A percentile compares a stretch with the other conserved stretches of the same genome.
These are phyloP conservation scores for Sphecodes monilicornis DNA, from an alignment of 2,888 invertebrate species.

Conservation along the genomic window DNA sequence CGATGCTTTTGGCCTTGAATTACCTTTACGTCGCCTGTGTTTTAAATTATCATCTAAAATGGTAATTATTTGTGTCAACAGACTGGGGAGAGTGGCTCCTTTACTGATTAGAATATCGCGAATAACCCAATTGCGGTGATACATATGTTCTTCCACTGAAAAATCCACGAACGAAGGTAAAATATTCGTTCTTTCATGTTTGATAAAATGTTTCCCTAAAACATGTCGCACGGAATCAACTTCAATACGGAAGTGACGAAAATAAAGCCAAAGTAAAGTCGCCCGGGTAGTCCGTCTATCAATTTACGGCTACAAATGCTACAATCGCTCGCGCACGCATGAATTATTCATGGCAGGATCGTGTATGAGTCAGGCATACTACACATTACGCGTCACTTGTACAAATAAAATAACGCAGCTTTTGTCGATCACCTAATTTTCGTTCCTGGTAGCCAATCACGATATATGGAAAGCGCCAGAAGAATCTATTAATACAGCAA, in stretches of 20 bases:
- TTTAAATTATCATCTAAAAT: neutral
- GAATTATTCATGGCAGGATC: constrained; percentile 47
- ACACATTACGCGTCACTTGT: constrained; percentile 29
- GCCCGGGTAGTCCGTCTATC: neutral
- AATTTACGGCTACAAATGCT: constrained; percentile 8
- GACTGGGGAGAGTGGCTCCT: neutral
- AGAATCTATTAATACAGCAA: neutral
- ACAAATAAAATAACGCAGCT: constrained; percentile 40
- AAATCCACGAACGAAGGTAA: neutral
- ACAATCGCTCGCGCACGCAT: constrained; percentile 22
- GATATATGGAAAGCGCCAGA: neutral
- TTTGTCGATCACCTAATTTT: constrained; percentile 15
- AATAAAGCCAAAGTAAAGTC: constrained; percentile 6
- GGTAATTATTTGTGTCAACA: neutral
- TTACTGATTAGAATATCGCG: neutral
- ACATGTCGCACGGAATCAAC: neutral
- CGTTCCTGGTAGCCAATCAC: neutral
- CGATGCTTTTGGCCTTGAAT: neutral
- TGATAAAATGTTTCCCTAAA: neutral
- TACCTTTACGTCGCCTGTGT: neutral
- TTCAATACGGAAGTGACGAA: neutral
- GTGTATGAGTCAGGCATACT: constrained; percentile 42
- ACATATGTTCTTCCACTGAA: neutral
- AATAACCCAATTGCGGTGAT: neutral
- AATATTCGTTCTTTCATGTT: neutral